Evolutionary conservation across 1,140 invertebrate genomes (phyloP), one percentile per base, ranked within the genome.

Genomic region (Bicyclus anynana): DNA sequence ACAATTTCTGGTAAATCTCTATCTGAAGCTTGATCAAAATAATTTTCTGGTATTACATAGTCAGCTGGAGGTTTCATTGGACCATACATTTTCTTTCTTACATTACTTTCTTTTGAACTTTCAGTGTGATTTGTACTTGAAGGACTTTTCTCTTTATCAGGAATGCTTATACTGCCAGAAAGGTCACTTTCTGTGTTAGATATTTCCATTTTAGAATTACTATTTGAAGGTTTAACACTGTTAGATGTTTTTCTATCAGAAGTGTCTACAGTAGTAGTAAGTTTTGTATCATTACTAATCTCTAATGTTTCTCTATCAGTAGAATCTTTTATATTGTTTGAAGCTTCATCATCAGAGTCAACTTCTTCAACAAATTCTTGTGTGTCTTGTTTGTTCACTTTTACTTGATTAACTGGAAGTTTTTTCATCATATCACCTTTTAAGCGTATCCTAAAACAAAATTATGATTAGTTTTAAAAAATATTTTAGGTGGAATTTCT

Each of bases 41-140:
- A 89, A 50, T 69, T 67, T 49, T 84, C 88, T 17, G 88, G 87
- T 29, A 83, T 65, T 1, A 87, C 80, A 62, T 89, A 89, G 52
- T 86, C 69, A n/a, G 81, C 77, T 0, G 88, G 88, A 2, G 88
- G 88, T 48, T 85, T 64, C 88, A 89, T 89, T 0, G 88, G 88
- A 13, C 88, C 88, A 48, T 80, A 87, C 5, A 83, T 60, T 59
- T 74, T 76, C 42, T 71, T 72, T 5, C 49, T 63, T 37, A 14
- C 56, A 13, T 59, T 46, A 42, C 10, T 50, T 48, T 26, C 55
- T 35, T 53, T 29, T 64, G 40, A 20, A 6, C 9, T 33, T 33
- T 33, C n/a, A 2, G 10, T 12, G 2, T 33, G 29, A 12, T 29
- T 48, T 51, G 44, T 42, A 37, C 3, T 67, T 54, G 37, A 38